Percentiles rank a stretch among this genome's conserved stretches.
These are phyloP conservation scores for Isoperla grammatica DNA, from an alignment of 2,888 invertebrate genomes.

Conservation along the genomic window DNA sequence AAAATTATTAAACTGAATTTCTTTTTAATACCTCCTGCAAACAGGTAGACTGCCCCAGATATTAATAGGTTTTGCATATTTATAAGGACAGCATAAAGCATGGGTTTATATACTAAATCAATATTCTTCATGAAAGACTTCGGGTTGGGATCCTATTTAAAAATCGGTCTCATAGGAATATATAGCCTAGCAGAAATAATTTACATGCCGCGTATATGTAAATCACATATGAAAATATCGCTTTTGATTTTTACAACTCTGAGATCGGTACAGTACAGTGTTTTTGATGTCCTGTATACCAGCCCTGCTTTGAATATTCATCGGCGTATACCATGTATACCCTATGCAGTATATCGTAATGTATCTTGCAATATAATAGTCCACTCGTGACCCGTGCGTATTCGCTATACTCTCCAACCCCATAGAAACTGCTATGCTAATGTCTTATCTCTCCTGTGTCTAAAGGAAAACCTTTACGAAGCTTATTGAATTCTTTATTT, in stretches of 20 bases:
- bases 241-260: neutral
- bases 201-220: neutral
- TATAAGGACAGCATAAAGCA: too few species aligned
- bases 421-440: conserved; percentile 1
- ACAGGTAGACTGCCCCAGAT: too few species aligned
- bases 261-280: neutral
- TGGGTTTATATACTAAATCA: too few species aligned
- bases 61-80: too few species aligned
- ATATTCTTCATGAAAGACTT: too few species aligned
- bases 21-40: too few species aligned
- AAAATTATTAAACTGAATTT: too few species aligned
- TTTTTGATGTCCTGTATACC: neutral
- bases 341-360: neutral
- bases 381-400: neutral
- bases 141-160: conserved; percentile 4
- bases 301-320: conserved; percentile 1
- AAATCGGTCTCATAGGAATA: neutral
- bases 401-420: neutral
- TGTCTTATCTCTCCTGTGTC: neutral
- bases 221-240: neutral
- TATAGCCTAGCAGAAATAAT: neutral
- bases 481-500: conserved; percentile 6
- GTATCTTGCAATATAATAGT: neutral
- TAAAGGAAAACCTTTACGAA: neutral
- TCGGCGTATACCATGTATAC: neutral